Evolutionary conservation across 1,140 invertebrate genomes (phyloP).

Genomic region (Bombus waltoni): DNA sequence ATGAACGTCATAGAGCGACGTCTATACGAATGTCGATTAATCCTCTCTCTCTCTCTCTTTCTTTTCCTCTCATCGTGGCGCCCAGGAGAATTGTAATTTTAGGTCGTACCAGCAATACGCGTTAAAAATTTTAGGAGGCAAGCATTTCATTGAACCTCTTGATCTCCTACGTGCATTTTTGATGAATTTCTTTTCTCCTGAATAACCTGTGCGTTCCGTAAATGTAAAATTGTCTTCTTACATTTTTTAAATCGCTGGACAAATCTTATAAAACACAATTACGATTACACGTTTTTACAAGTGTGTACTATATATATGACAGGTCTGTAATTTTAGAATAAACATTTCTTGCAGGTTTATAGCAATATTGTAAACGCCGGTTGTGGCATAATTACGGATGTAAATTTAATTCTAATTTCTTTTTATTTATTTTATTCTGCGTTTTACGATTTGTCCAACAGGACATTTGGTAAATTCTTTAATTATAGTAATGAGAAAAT

Average conservation of each 20-base stretch:
- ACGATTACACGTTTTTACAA: neutral
- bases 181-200: neutral
- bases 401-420: neutral
- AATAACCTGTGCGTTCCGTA: neutral
- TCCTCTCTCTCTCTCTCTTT: no score
- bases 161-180: neutral
- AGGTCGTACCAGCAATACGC: neutral
- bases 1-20: neutral
- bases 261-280: neutral
- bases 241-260: neutral
- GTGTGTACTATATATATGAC: neutral
- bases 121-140: neutral
- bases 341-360: neutral
- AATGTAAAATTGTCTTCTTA: neutral
- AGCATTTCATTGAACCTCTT: neutral
- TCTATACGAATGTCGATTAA: neutral
- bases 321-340: neutral
- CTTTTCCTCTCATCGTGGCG: neutral
- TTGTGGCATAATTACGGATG: neutral
- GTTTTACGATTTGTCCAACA: no score
- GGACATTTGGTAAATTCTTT: no score
- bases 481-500: neutral
- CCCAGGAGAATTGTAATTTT: conserved; percentile 23
- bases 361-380: neutral
- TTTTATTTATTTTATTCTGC: no score